Conservation (phyloP, 2,888 invertebrate genomes). For the Agonopterix heracliana region DNA sequence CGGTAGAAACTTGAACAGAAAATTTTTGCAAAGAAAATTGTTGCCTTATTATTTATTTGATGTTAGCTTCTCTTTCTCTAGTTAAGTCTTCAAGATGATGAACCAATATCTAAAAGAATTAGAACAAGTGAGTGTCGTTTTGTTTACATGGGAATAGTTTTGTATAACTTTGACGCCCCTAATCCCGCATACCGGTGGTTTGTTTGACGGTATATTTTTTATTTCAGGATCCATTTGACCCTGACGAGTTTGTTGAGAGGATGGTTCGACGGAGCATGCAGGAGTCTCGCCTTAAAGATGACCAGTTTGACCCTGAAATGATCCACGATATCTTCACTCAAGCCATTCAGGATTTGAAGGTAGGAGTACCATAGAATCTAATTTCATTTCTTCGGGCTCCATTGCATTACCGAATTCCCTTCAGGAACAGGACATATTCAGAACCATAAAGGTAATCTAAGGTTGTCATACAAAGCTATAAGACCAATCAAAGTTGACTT, state of each 20-base stretch:
- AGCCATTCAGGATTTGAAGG: conserved; percentile 88
- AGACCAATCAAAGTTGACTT: too few relatives aligned
- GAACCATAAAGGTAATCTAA: too few relatives aligned
- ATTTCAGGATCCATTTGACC: conserved; percentile 94
- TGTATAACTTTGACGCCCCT: not conserved
- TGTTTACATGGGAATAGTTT: not conserved
- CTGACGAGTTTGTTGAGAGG: conserved; percentile 97
- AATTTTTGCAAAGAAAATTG: too few relatives aligned
- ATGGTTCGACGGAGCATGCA: conserved; percentile 95
- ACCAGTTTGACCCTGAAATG: conserved; percentile 87
- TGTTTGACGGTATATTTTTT: not conserved
- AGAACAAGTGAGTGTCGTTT: conserved; percentile 79
- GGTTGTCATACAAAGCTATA: too few relatives aligned
- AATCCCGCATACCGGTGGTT: conserved; percentile 2
- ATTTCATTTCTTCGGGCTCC: too few relatives aligned
- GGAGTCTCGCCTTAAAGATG: conserved; percentile 80
- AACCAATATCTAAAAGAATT: conserved; percentile 92
- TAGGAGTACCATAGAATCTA: conserved; percentile 19
- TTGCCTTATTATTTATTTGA: too few relatives aligned
- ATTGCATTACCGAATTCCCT: too few relatives aligned
- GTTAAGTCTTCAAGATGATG: conserved; percentile 79
- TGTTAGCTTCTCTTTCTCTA: not conserved
- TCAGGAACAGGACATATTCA: too few relatives aligned
- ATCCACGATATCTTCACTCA: conserved; percentile 95
- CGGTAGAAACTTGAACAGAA: too few relatives aligned